phyloP scores from a whole-genome alignment of 2,797 vertebrate genomes.

The Cyprinella venusta region DNA sequence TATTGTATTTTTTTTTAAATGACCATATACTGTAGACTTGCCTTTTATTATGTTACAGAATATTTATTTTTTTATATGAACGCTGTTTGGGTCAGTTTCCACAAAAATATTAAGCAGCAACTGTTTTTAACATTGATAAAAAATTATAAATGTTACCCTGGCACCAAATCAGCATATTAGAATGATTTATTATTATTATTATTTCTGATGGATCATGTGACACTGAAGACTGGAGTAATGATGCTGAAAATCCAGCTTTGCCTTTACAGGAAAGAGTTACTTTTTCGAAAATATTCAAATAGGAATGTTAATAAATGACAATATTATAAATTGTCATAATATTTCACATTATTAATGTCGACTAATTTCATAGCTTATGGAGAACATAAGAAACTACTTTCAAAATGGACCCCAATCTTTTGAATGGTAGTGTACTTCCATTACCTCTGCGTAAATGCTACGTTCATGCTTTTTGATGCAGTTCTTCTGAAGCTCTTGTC shows the following conservation, averaged over 20 bases:
- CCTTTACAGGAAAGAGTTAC: neutral
- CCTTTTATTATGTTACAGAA: neutral
- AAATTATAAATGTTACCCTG: neutral
- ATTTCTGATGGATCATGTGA: neutral
- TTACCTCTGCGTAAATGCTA: neutral
- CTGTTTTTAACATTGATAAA: neutral
- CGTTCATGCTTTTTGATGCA: neutral
- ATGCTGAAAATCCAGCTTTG: neutral
- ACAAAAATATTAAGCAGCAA: too few relatives aligned
- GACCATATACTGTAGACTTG: too few relatives aligned
- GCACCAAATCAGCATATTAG: neutral
- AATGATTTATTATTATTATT: too few relatives aligned
- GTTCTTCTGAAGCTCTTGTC: neutral
- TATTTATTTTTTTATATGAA: neutral
- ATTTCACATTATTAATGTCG: neutral
- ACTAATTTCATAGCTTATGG: neutral
- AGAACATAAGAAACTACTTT: neutral
- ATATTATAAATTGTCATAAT: neutral
- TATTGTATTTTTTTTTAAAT: neutral
- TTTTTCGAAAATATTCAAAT: neutral
- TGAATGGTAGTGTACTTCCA: neutral
- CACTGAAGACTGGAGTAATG: neutral
- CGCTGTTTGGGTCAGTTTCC: too few relatives aligned
- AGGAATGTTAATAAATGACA: neutral
- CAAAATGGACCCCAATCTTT: neutral